Conservation (phyloP, 1,140 invertebrate genomes). For the Polypedilum vanderplanki region DNA sequence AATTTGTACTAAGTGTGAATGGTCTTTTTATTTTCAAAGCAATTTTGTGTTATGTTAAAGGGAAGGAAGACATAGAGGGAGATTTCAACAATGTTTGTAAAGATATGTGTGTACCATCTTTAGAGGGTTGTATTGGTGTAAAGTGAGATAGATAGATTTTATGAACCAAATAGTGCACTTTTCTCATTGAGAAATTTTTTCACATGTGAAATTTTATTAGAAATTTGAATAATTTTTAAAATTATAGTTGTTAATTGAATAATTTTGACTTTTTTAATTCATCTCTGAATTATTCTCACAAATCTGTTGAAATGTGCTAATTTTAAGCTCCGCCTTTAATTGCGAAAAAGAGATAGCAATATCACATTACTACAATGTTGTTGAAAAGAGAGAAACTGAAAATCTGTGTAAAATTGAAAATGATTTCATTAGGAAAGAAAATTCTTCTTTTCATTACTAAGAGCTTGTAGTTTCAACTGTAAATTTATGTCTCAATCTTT, state of each 20-base stretch:
- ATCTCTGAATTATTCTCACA: too few species aligned
- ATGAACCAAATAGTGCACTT: too few species aligned
- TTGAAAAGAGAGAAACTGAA: neutral
- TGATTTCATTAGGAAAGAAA: conserved; percentile 1
- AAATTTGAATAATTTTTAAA: too few species aligned
- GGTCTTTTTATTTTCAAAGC: conserved; percentile 24
- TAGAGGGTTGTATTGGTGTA: neutral
- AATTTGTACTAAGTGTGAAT: conserved; percentile 21
- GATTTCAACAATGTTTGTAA: neutral
- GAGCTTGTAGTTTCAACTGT: neutral
- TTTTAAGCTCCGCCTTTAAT: neutral
- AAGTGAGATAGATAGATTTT: neutral
- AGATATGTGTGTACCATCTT: neutral
- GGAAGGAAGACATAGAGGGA: neutral
- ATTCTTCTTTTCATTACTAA: neutral
- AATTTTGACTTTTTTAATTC: too few species aligned
- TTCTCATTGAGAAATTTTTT: too few species aligned
- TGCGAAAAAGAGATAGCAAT: neutral
- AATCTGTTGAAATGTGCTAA: too few species aligned
- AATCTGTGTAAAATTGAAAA: neutral
- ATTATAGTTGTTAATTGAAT: too few species aligned
- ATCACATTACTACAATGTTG: neutral
- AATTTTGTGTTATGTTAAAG: neutral
- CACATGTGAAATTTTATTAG: too few species aligned
- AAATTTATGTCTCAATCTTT: conserved; percentile 23